Percentiles rank a stretch among this genome's conserved stretches.
Evolutionary conservation across 2,888 invertebrate species (phyloP).

Genomic region (Dyspetes luteomarginatus): DNA sequence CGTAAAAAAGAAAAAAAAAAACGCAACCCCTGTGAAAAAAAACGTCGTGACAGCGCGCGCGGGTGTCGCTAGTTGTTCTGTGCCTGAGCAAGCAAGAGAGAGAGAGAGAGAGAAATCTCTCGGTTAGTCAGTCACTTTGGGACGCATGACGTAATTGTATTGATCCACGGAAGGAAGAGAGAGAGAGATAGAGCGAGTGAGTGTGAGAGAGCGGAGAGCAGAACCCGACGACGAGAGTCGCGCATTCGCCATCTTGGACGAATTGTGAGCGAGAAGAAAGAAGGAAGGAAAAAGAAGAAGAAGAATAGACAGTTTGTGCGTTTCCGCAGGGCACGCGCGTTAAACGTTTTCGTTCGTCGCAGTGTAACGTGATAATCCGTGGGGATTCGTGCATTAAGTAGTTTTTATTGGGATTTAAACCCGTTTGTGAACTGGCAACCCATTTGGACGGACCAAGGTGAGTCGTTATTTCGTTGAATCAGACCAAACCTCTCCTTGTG

Average conservation of each 20-base stretch:
- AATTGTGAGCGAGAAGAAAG: slow-evolving; percentile 76
- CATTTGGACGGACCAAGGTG: slow-evolving; percentile 93
- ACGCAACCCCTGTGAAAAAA: background rate
- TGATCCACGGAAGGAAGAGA: slow-evolving; percentile 79
- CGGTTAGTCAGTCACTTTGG: slow-evolving; percentile 77
- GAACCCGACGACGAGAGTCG: slow-evolving; percentile 79
- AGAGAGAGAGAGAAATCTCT: slow-evolving; percentile 69
- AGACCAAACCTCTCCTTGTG: slow-evolving; percentile 70
- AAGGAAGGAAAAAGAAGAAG: slow-evolving; percentile 77
- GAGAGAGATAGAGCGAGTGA: slow-evolving; percentile 44
- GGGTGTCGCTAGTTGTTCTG: slow-evolving; percentile 59
- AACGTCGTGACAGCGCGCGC: slow-evolving; percentile 53
- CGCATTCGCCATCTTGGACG: slow-evolving; percentile 84
- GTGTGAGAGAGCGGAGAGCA: too few species aligned
- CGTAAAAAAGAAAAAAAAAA: slow-evolving; percentile 17
- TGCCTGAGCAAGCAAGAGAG: slow-evolving; percentile 63
- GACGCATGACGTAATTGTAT: slow-evolving; percentile 84
- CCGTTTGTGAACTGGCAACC: slow-evolving; percentile 88
- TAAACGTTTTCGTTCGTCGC: slow-evolving; percentile 36
- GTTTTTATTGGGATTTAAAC: slow-evolving; percentile 83
- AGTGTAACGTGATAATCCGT: slow-evolving; percentile 75
- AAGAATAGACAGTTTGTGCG: slow-evolving; percentile 65
- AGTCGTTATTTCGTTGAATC: slow-evolving; percentile 84
- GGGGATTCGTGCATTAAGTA: slow-evolving; percentile 81
- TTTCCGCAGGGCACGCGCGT: slow-evolving; percentile 66